phyloP scores from a whole-genome alignment of 2,797 vertebrate species.

The Pelobates cultripes region DNA sequence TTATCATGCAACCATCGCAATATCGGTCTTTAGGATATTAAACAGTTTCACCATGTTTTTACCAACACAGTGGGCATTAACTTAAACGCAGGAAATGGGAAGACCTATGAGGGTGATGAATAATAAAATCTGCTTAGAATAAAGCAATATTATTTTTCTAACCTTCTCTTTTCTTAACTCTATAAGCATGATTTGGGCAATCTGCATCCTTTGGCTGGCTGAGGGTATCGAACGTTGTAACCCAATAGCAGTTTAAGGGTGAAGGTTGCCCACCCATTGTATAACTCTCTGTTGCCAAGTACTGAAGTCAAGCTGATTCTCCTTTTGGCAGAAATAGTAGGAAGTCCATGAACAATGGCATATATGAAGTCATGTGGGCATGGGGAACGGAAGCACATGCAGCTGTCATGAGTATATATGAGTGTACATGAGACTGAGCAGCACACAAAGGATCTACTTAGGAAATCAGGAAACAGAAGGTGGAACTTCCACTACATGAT shows the following conservation, averaged over 20 bases:
- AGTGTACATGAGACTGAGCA: constrained; percentile 28
- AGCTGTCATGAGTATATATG: constrained; percentile 23
- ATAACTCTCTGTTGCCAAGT: neutral
- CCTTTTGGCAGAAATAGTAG: neutral
- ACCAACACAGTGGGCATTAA: neutral
- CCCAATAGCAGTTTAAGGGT: neutral
- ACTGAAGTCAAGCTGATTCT: neutral
- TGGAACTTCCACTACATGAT: constrained; percentile 12
- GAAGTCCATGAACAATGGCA: constrained; percentile 46
- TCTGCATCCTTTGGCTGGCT: neutral
- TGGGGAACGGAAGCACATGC: constrained; percentile 65
- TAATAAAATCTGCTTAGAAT: neutral
- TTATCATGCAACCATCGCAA: neutral
- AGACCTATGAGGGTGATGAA: constrained; percentile 11
- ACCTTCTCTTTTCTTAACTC: neutral
- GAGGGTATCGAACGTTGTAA: neutral
- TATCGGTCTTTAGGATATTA: neutral
- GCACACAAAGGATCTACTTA: constrained; percentile 43
- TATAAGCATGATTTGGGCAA: constrained; percentile 10
- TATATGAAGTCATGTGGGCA: constrained; percentile 57
- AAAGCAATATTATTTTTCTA: neutral
- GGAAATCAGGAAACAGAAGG: constrained; percentile 31
- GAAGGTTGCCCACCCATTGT: neutral
- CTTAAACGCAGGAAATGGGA: constrained; percentile 6
- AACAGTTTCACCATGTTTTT: neutral